A percentile compares a stretch with the other conserved stretches of the same genome.
These are phyloP conservation scores for Drosophila neoperkinsi DNA, from an alignment of 2,888 invertebrate genomes.

Conservation along the genomic window DNA sequence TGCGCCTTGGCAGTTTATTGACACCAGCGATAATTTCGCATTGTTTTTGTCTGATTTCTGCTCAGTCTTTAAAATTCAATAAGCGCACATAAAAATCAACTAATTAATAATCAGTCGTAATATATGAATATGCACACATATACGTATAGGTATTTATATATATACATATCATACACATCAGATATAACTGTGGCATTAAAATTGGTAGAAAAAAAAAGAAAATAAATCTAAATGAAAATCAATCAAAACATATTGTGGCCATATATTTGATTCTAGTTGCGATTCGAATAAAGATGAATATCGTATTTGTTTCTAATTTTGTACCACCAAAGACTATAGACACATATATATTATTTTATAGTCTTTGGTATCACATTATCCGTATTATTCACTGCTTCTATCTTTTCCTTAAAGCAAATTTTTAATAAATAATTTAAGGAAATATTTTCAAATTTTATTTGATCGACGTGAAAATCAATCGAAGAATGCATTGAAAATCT, in stretches of 20 bases:
- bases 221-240: neutral
- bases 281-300: neutral
- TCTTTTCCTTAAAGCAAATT: neutral
- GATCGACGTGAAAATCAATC: neutral
- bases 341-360: no score
- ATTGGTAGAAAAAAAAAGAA: neutral
- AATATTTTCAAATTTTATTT: neutral
- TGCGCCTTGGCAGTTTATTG: conserved; percentile 63
- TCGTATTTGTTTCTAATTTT: neutral
- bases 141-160: neutral
- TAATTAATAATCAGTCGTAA: neutral
- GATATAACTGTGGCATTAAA: neutral
- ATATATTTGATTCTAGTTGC: no score
- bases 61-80: neutral
- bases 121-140: neutral
- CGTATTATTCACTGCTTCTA: no score
- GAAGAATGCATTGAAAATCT: neutral
- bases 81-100: neutral
- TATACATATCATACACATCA: neutral
- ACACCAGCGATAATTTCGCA: conserved; percentile 64
- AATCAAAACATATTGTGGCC: neutral
- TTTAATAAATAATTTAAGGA: neutral
- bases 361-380: neutral
- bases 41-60: conserved; percentile 16
- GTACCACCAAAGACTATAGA: no score